Evolutionary conservation across 2,797 vertebrate genomes (phyloP), one percentile per base, ranked within the genome.

Genomic region (Oreonectes daqikongensis): DNA sequence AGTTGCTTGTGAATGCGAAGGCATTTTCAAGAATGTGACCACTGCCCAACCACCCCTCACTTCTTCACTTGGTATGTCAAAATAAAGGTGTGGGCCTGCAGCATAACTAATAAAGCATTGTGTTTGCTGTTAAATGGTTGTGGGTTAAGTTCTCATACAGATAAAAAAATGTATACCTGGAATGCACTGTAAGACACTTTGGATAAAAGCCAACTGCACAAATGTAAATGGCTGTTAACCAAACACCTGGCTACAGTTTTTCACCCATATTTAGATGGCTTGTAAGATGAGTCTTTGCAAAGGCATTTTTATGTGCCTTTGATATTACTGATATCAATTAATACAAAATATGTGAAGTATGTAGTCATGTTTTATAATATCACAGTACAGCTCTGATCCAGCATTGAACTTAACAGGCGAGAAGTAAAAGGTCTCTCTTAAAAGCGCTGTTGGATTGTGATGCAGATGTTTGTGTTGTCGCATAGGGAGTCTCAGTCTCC

Each of bases 391-490:
- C 38, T 69, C 30, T 57, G 35, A 26, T 59, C 20, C 38, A 70
- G 14, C 20, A 67, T 72, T 67, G 28, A 50, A 42, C 32, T 79
- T 73, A 63, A 67, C 15, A 30, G 46, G 53, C 1, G 55, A 46
- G 50, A 81, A 81, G 48, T 60, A 48, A 67, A 57, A 32, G 18
- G 75, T 32, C 53, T 63, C 38, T 72, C 66, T 59, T 55, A 26
- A 32, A 69, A 55, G 65, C 28, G 71, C 50, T 65, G 61, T 52
- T 81, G 71, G 67, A 70, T 78, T 69, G 48, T 81, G 52, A 65
- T 78, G 75, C 76, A 75, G 80, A 81, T 81, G 66, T 60, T 70
- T 65, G 48, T 44, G 17, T 78, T 71, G 60, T 40, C 57, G 69
- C 75, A 61, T 18, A 52, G 67, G 68, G 69, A 67, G 18, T 40